Evolutionary conservation across 1,140 invertebrate species (phyloP).

Genomic region (Drosophila oshimai): DNA sequence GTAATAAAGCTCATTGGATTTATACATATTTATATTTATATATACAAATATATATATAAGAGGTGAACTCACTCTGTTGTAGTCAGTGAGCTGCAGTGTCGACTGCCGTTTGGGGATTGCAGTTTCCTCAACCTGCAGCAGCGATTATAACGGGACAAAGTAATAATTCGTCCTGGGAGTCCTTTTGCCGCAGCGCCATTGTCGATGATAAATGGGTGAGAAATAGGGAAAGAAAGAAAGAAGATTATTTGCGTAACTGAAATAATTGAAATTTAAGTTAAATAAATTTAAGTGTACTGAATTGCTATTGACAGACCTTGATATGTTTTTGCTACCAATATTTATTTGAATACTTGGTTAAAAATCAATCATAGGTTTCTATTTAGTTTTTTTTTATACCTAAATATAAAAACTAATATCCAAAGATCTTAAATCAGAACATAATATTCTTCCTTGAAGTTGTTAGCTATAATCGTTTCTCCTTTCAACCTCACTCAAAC

Average conservation of each 20-base stretch:
- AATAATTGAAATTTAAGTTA: conserved; percentile 8
- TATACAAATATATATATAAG: neutral
- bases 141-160: conserved; percentile 24
- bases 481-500: neutral
- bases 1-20: conserved; percentile 57
- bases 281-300: neutral
- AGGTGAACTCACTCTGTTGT: conserved; percentile 11
- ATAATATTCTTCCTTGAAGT: neutral
- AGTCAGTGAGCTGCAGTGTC: neutral
- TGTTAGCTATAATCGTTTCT: too few relatives aligned
- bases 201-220: conserved; percentile 32
- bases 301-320: too few relatives aligned
- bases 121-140: conserved; percentile 3
- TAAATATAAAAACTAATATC: too few relatives aligned
- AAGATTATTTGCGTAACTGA: neutral
- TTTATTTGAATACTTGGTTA: too few relatives aligned
- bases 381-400: too few relatives aligned
- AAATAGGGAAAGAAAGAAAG: neutral
- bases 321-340: too few relatives aligned
- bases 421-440: too few relatives aligned
- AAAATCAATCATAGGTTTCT: too few relatives aligned
- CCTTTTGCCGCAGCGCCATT: conserved; percentile 25
- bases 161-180: conserved; percentile 17
- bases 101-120: conserved; percentile 9
- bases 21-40: too few relatives aligned